Base-by-base conservation (phyloP, 1,140 invertebrate genomes). In the Dermatophagoides farinae region DNA sequence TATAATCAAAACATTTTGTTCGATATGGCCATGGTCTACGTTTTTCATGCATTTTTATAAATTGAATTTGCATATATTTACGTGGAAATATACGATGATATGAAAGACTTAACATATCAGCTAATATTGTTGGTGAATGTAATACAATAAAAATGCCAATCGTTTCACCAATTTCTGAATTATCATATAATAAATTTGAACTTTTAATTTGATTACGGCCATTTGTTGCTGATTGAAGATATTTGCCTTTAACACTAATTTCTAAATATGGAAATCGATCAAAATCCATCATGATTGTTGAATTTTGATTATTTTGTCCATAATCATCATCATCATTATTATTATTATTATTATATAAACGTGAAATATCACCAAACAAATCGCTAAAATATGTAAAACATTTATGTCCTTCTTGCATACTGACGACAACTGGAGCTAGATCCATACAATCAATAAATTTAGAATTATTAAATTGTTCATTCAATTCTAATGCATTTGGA, bases 391-490 rank as follows among this genome's bases (percentile, higher is more conserved):
- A 54, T 16, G 52, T 54, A 22, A 37, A 54, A 39, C 52, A 54
- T 39, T 54, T 54, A 18, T 40, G 25, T 37, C 52, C 52, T 40
- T 54, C 52, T 18, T 54, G 38, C 25, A 54, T 54, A 23, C 52
- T 54, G 4, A 38, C 22, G 2, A 54, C 52, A 2, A 54, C 20
- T 5, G 25, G 25, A 1, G 22, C 52, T 2, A 54, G 2, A 38
- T 54, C 52, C 2, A 25, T 37, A 39, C 52, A 54, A 38, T 54
- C 18, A 23, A 54, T 37, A 16, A 12, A 14, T 38, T 37, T 38
- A 5, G 12, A 14, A 5, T 14, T 54, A n/a, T 1, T 51, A n/a
- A n/a, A n/a, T 23, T 31, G 1, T n/a, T 38, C 14, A 39, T 54
- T 18, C 12, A 40, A 54, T 5, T 46, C 43, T 31, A 31, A 31